Evolutionary conservation across 30 jellyfish, hydroid and myxozoan species (phyloP), one percentile per base, ranked within the genome.

Genomic region (Aurelia aurita): DNA sequence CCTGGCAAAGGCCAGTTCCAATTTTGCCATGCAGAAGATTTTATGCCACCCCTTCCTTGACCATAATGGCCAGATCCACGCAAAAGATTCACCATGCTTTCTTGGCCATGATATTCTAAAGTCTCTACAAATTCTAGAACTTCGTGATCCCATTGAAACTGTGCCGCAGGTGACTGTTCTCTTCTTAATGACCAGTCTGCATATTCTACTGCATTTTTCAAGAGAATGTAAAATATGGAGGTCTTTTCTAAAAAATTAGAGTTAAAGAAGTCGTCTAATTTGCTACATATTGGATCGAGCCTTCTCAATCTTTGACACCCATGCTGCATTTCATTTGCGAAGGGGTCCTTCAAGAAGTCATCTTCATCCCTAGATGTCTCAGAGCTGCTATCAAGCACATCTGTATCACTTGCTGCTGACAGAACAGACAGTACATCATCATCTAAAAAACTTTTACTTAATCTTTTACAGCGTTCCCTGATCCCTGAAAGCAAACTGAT

Each of bases 1-100:
- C 88, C 78, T 12, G 78, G 88, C 64, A 58, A 32, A 5, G 88
- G 78, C 77, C 77, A 77, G 51, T 77, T 77, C 88, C 88, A 77
- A 43, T 77, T 59, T 39, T 31, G 35, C 65, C 67, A 58, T 3
- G 16, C 78, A 77, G 55, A 77, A 7, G 78, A 13, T 22, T 57
- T 58, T 6, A 77, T 28, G 64, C 87, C 87, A 46, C 87, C 59
- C 23, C 28, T 51, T 26, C 87, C 87, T 74, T 51, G 29, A 49
- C 27, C 54, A 7, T 0, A 25, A 74, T 74, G 74, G 23, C 87
- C 87, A 18, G 73, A 20, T 51, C 87, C 87, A 27, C 87, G 55
- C 74, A 74, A 18, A 45, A 74, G 76, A 54, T 74, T 74, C 19
- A 74, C 35, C 53, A 58, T n/a, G 14, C 57, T 54, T 32, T 58